A percentile compares a stretch with the other conserved stretches of the same genome.
phyloP scores from a whole-genome alignment of 2,797 vertebrate species.

The Buceros bicornis region DNA sequence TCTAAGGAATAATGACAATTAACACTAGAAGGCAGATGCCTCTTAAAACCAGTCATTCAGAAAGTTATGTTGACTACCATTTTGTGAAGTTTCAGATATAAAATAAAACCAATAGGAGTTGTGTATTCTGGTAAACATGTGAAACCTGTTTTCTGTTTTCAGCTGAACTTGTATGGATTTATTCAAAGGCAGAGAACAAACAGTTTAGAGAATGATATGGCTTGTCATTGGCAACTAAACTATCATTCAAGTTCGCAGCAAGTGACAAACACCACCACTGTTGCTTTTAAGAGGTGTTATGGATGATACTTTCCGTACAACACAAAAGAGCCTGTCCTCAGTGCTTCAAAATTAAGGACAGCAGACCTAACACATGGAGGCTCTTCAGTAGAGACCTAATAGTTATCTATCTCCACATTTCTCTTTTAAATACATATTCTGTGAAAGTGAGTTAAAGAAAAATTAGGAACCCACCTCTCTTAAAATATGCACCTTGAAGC shows the following conservation, averaged over 20 bases:
- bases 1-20: background rate
- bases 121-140: background rate
- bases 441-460: background rate
- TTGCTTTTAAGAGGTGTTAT: background rate
- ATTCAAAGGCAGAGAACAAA: background rate
- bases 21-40: background rate
- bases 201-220: background rate
- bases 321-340: background rate
- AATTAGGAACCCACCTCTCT: background rate
- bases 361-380: background rate
- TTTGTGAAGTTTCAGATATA: background rate
- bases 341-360: background rate
- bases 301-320: background rate
- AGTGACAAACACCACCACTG: background rate
- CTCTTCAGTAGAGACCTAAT: background rate
- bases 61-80: background rate
- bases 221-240: background rate
- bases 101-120: background rate
- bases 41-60: background rate
- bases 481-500: background rate
- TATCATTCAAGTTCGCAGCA: background rate
- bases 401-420: background rate
- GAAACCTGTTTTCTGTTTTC: background rate
- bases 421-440: background rate
- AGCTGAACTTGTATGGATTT: background rate